Evolutionary conservation across 2,888 invertebrate species (phyloP), one percentile per base, ranked within the genome.

Genomic region (Drosophila macrospina): DNA sequence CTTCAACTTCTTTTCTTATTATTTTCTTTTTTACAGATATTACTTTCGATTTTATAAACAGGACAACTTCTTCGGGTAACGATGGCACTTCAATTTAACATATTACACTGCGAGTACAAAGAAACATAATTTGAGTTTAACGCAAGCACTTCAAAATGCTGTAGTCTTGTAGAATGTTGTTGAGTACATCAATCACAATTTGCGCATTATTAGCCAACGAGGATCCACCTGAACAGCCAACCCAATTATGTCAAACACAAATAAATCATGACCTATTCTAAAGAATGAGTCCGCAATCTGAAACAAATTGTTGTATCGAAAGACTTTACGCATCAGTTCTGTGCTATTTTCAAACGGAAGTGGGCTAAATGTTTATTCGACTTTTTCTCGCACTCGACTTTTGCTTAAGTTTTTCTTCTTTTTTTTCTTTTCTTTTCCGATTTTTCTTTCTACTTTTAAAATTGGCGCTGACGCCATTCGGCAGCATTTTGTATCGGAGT

Each of bases 201-300:
- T 56, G 62, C 28, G 39, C 55, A 60, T 67, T 50, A 67, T 61
- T 74, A 60, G 77, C 69, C 15, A 32, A 30, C n/a, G n/a, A 13
- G 24, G 28, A 51, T 41, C 69, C 87, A 87, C 85, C 87, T 83
- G 87, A 84, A 57, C 57, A 51, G 3, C 24, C 74, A 80, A 71
- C 74, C 74, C 55, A 77, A 76, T 74, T 78, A 69, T 83, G 85
- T 86, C 85, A 78, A 78, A 69, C 70, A 28, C 55, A 76, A 65
- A 85, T 88, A 86, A 87, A 82, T 81, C 87, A 81, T 86, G 89
- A 86, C 89, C 86, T 82, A 88, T 80, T 87, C 74, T 69, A 41
- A 55, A 60, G 54, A 55, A 50, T 64, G 45, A 39, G 65, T 65
- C 67, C 41, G 13, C 44, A 32, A 57, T 52, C 57, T 55, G 42